Conservation (phyloP, 23 tunicate species). For the Phallusia fumigata region DNA sequence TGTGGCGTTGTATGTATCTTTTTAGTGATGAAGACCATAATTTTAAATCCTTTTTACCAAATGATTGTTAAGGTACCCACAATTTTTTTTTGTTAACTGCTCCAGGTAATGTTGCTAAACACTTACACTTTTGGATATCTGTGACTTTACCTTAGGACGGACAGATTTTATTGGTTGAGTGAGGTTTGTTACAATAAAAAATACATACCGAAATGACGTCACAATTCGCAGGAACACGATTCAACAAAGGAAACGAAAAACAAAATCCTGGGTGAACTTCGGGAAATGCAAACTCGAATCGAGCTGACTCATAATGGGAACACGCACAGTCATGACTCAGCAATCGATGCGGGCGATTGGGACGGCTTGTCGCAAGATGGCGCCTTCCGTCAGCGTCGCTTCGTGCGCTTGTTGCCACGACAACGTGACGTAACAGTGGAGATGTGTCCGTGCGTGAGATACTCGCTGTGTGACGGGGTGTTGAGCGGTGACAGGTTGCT, state of each 20-base stretch:
- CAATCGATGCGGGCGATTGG: constrained; percentile 84
- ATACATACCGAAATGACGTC: neutral
- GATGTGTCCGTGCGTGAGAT: constrained; percentile 39
- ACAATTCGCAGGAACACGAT: constrained; percentile 60
- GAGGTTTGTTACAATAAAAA: too few relatives aligned
- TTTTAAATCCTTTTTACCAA: too few relatives aligned
- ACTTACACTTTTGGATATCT: neutral
- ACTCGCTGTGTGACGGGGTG: constrained; percentile 48
- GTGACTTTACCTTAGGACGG: neutral
- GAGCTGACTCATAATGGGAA: constrained; percentile 26
- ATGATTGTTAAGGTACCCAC: too few relatives aligned
- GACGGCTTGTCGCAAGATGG: constrained; percentile 44
- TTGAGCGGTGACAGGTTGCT: constrained; percentile 50
- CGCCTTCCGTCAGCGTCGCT: constrained; percentile 18
- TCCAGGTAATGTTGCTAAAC: neutral
- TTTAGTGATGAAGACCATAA: too few relatives aligned
- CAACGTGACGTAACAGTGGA: constrained; percentile 67
- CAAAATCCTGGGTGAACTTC: constrained; percentile 33
- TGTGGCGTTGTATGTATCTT: too few relatives aligned
- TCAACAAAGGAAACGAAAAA: constrained; percentile 68
- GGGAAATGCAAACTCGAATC: constrained; percentile 45
- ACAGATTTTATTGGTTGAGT: too few relatives aligned
- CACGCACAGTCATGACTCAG: constrained; percentile 87
- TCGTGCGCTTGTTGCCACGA: constrained; percentile 41
- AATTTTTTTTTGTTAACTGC: too few relatives aligned